Evolutionary conservation across 2,113 vertebrate genomes (phyloP).

Genomic region (Pyrgilauda ruficollis): DNA sequence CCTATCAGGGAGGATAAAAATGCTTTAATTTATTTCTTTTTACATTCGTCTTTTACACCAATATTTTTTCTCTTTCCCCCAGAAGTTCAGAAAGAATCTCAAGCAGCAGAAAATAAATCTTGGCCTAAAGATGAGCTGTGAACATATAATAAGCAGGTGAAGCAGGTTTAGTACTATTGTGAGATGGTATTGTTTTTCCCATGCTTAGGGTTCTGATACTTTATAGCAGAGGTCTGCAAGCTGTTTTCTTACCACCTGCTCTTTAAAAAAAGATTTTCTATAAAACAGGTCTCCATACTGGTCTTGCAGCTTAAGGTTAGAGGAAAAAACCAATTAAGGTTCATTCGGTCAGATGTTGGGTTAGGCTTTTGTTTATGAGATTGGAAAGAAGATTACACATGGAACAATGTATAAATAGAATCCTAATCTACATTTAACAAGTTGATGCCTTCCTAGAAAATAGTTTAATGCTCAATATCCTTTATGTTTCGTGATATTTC

Average conservation of each 20-base stretch:
- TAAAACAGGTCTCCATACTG: slow-evolving; percentile 56
- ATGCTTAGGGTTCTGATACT: neutral
- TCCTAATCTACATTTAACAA: slow-evolving; percentile 35
- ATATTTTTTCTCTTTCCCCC: neutral
- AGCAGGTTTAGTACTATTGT: slow-evolving; percentile 4
- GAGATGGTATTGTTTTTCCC: neutral
- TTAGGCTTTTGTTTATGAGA: slow-evolving; percentile 62
- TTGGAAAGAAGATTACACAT: slow-evolving; percentile 46
- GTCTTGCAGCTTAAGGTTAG: slow-evolving; percentile 56
- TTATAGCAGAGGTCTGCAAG: neutral
- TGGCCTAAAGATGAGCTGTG: neutral
- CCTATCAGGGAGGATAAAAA: neutral
- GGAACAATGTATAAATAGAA: slow-evolving; percentile 40
- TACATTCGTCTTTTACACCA: neutral
- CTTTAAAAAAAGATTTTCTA: slow-evolving; percentile 39
- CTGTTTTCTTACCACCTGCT: neutral
- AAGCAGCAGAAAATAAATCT: neutral
- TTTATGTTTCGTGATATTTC: neutral
- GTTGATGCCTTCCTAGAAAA: slow-evolving; percentile 10
- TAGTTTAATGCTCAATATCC: neutral
- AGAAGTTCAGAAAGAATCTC: neutral
- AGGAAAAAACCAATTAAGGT: slow-evolving; percentile 55
- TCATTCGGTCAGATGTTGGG: slow-evolving; percentile 62
- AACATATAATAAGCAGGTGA: neutral
- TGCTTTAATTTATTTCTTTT: neutral